Conservation (phyloP, 1,140 invertebrate genomes). For the Aphelenchoides fujianensis region DNA sequence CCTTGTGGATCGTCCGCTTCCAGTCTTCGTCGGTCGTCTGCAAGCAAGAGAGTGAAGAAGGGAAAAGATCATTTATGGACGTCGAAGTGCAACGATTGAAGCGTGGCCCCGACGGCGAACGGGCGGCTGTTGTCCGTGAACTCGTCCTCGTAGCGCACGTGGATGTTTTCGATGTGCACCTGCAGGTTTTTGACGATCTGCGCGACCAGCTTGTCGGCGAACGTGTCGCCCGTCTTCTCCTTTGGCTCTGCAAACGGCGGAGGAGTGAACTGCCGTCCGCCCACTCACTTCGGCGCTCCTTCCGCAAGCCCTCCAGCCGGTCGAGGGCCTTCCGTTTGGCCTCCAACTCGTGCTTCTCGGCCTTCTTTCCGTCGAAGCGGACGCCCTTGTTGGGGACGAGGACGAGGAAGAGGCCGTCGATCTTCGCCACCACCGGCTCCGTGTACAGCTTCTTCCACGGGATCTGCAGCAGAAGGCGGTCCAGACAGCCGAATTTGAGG, state of each 20-base stretch:
- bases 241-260: slow-evolving; percentile 58
- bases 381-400: slow-evolving; percentile 80
- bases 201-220: slow-evolving; percentile 87
- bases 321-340: slow-evolving; percentile 76
- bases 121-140: slow-evolving; percentile 74
- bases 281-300: slow-evolving; percentile 74
- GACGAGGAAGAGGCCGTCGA: slow-evolving; percentile 83
- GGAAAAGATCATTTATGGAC: background rate
- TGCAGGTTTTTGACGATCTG: slow-evolving; percentile 98
- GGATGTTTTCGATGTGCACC: slow-evolving; percentile 84
- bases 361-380: slow-evolving; percentile 82
- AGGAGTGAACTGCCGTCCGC: too few relatives aligned
- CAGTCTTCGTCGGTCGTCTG: slow-evolving; percentile 78
- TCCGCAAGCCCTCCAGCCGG: slow-evolving; percentile 71
- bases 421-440: slow-evolving; percentile 79
- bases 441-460: slow-evolving; percentile 96
- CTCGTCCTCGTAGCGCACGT: slow-evolving; percentile 89
- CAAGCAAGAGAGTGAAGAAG: background rate
- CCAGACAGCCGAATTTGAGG: slow-evolving; percentile 64
- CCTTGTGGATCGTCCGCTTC: slow-evolving; percentile 75
- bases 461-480: slow-evolving; percentile 87
- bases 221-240: slow-evolving; percentile 74
- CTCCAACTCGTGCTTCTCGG: slow-evolving; percentile 76
- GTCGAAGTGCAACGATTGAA: slow-evolving; percentile 60
- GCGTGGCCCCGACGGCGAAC: slow-evolving; percentile 75